phyloP scores from a whole-genome alignment of 2,888 invertebrate species.

The Tiliacea aurago region DNA sequence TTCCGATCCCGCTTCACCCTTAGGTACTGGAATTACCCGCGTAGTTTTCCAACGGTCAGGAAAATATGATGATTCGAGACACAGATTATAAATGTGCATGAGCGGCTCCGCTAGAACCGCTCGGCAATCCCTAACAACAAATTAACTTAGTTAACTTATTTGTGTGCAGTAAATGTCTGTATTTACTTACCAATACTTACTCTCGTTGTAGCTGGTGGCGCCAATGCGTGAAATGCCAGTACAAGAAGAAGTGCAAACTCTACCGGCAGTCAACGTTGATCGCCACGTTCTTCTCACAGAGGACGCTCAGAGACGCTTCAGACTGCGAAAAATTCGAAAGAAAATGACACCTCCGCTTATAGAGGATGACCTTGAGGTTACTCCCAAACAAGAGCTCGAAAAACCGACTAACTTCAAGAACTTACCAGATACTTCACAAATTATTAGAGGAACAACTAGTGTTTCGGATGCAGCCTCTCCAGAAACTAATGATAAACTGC shows the following conservation, averaged over 20 bases:
- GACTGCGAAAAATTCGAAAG: slow-evolving; percentile 81
- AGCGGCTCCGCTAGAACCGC: too few species aligned
- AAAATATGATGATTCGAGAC: too few species aligned
- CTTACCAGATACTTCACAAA: slow-evolving; percentile 91
- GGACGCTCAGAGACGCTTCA: slow-evolving; percentile 81
- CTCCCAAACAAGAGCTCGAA: slow-evolving; percentile 88
- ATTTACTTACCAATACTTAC: background rate
- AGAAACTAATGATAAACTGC: slow-evolving; percentile 81
- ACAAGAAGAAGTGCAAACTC: slow-evolving; percentile 73
- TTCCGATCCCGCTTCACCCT: too few species aligned
- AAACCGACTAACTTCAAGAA: slow-evolving; percentile 90
- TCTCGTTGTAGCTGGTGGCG: slow-evolving; percentile 72
- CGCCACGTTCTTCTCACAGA: slow-evolving; percentile 82
- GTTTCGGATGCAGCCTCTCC: slow-evolving; percentile 71
- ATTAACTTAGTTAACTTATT: too few species aligned
- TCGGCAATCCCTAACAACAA: too few species aligned
- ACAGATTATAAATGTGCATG: too few species aligned
- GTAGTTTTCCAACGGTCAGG: too few species aligned
- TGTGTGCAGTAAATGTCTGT: background rate
- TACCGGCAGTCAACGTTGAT: slow-evolving; percentile 77
- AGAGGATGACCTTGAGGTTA: slow-evolving; percentile 71
- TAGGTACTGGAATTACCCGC: too few species aligned
- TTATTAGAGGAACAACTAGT: slow-evolving; percentile 88
- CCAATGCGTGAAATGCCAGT: slow-evolving; percentile 43
- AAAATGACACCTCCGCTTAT: slow-evolving; percentile 82